Evolutionary conservation across 23 tunicate genomes (phyloP).

Genomic region (Clavelina lepadiformis): DNA sequence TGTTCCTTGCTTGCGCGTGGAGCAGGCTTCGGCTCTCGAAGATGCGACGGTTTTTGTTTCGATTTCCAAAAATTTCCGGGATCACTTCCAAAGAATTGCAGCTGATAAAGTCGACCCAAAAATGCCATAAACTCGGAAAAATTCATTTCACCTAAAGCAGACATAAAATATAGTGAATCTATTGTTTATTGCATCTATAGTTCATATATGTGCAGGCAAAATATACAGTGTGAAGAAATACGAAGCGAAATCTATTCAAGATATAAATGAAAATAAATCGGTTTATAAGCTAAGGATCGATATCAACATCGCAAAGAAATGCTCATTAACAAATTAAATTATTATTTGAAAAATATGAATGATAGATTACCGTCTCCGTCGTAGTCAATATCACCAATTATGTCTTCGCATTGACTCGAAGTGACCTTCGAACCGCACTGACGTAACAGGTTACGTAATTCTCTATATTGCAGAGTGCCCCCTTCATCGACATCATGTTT

Average conservation of each 20-base stretch:
- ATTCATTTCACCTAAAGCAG: slow-evolving; percentile 89
- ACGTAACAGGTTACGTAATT: slow-evolving; percentile 40
- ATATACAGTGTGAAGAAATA: too few species aligned
- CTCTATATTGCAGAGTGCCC: slow-evolving; percentile 53
- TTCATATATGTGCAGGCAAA: too few species aligned
- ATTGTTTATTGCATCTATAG: too few species aligned
- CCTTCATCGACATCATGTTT: slow-evolving; percentile 54
- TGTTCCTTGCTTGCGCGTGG: neutral
- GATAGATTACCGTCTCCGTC: slow-evolving; percentile 81
- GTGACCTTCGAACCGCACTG: slow-evolving; percentile 67
- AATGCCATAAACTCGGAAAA: slow-evolving; percentile 80
- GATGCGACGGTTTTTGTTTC: too few species aligned
- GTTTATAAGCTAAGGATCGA: too few species aligned
- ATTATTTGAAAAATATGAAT: too few species aligned
- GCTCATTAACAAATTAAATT: too few species aligned
- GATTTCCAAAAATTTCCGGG: slow-evolving; percentile 44
- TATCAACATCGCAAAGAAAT: too few species aligned
- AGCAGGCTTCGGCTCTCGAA: slow-evolving; percentile 1
- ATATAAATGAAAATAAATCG: too few species aligned
- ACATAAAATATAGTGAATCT: too few species aligned
- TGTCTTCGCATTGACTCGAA: slow-evolving; percentile 38
- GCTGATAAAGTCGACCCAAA: slow-evolving; percentile 62
- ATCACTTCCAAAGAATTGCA: slow-evolving; percentile 65
- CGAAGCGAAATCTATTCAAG: too few species aligned
- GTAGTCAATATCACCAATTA: slow-evolving; percentile 53